Base-by-base conservation (phyloP, 1,140 invertebrate genomes). In the Reticulitermes speratus region DNA sequence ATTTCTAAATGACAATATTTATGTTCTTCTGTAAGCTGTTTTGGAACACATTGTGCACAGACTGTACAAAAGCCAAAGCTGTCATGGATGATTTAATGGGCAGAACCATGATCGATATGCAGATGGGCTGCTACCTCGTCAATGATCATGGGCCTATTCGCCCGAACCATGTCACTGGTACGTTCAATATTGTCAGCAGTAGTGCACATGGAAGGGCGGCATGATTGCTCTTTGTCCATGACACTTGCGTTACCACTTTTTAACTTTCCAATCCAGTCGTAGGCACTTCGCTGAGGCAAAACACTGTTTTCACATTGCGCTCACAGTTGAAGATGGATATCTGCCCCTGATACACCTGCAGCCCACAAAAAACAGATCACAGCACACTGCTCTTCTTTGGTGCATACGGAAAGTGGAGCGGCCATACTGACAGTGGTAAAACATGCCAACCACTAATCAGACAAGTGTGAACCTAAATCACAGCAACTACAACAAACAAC, bases 231-330 rank as follows among this genome's bases (percentile, higher is more conserved):
- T 25, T 86, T 59, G 32, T 86, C 38, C 55, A 21, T 86, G 16
- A 86, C 85, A n/a, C 85, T 81, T 44, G 85, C 81, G 19, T 52
- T 7, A 82, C 2, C 59, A 82, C 30, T 82, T 86, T 75, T 86
- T 11, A 86, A 86, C 48, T 30, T 69, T 19, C n/a, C 11, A n/a
- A 38, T 69, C 59, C 9, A 86, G n/a, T 86, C 23, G 55, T 1
- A 83, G 2, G 75, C 85, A 85, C 85, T 85, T 44, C 3, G 85
- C 75, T 81, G 85, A 38, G 85, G 85, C 21, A 85, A 81, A n/a
- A 86, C 85, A 86, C 19, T 32, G 55, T 69, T 38, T n/a, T 59
- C 55, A 59, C 69, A 86, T 82, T 86, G n/a, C 21, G n/a, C 55
- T n/a, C 7, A 84, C 48, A 84, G n/a, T 52, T 25, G 48, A 19